Evolutionary conservation across 2,888 invertebrate species (phyloP).

Genomic region (Metacarcinus magister): DNA sequence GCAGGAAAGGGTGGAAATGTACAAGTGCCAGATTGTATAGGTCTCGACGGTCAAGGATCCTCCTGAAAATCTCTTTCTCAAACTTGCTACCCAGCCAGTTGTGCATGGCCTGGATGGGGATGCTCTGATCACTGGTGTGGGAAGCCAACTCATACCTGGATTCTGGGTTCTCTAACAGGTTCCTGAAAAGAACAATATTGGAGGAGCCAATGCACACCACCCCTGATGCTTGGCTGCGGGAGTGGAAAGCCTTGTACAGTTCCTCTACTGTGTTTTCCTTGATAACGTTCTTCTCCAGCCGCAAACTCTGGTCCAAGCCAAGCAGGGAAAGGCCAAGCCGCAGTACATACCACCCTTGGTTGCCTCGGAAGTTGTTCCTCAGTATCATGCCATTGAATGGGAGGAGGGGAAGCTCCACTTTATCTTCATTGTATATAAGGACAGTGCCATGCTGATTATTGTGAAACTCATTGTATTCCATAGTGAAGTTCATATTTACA

Average conservation of each 20-base stretch:
- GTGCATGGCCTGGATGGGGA: slow-evolving; percentile 95
- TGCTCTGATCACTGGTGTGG: slow-evolving; percentile 96
- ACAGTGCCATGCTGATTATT: slow-evolving; percentile 93
- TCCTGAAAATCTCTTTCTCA: slow-evolving; percentile 84
- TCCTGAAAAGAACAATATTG: slow-evolving; percentile 94
- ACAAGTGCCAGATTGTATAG: slow-evolving; percentile 97
- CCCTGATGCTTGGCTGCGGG: slow-evolving; percentile 96
- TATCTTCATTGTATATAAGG: slow-evolving; percentile 91
- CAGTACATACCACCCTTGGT: slow-evolving; percentile 94
- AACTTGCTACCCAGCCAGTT: slow-evolving; percentile 93
- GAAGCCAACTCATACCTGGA: slow-evolving; percentile 98
- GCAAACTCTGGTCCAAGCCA: slow-evolving; percentile 88
- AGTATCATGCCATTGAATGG: slow-evolving; percentile 90
- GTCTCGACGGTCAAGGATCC: slow-evolving; percentile 89
- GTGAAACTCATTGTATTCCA: slow-evolving; percentile 95
- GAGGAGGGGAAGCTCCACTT: slow-evolving; percentile 92
- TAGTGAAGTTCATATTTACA: slow-evolving; percentile 90
- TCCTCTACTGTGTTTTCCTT: slow-evolving; percentile 93
- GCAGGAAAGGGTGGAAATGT: slow-evolving; percentile 94
- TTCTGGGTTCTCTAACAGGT: slow-evolving; percentile 95
- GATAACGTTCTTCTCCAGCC: slow-evolving; percentile 95
- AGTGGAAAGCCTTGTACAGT: slow-evolving; percentile 91
- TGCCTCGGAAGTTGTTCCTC: slow-evolving; percentile 95
- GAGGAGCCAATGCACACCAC: slow-evolving; percentile 94
- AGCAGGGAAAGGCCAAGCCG: slow-evolving; percentile 88